phyloP scores from a whole-genome alignment of 2,888 invertebrate species.

The Lycocerus yunnanus region DNA sequence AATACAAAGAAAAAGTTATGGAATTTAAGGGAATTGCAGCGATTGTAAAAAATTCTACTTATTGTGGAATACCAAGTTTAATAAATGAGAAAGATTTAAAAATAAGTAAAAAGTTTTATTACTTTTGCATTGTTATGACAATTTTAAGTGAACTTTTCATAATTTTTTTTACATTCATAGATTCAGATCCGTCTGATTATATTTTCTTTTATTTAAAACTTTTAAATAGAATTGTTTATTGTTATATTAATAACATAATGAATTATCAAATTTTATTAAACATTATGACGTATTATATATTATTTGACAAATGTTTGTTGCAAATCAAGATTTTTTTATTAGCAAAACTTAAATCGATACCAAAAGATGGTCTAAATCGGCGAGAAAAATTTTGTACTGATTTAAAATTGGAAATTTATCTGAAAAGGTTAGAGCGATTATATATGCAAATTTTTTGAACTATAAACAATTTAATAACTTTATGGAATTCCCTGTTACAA shows the following conservation, averaged over 20 bases:
- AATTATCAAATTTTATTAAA: background rate
- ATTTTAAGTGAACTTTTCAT: background rate
- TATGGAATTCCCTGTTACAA: background rate
- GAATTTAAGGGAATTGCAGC: slow-evolving; percentile 2
- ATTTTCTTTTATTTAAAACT: background rate
- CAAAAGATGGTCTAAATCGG: background rate
- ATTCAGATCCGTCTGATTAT: background rate
- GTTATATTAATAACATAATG: background rate
- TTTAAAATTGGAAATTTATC: background rate
- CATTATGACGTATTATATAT: background rate
- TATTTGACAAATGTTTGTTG: background rate
- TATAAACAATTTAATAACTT: background rate
- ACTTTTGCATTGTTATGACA: background rate
- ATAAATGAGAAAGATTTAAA: background rate
- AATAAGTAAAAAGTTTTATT: background rate
- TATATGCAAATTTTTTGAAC: background rate
- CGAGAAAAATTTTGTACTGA: background rate
- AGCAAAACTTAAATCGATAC: background rate
- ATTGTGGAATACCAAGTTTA: background rate
- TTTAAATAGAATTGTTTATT: background rate
- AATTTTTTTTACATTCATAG: background rate
- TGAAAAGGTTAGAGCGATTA: background rate
- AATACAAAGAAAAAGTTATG: background rate
- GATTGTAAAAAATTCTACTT: background rate
- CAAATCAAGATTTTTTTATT: background rate